Evolutionary conservation across 2,113 vertebrate species (phyloP), one percentile per base, ranked within the genome.

Genomic region (Prionailurus bengalensis): DNA sequence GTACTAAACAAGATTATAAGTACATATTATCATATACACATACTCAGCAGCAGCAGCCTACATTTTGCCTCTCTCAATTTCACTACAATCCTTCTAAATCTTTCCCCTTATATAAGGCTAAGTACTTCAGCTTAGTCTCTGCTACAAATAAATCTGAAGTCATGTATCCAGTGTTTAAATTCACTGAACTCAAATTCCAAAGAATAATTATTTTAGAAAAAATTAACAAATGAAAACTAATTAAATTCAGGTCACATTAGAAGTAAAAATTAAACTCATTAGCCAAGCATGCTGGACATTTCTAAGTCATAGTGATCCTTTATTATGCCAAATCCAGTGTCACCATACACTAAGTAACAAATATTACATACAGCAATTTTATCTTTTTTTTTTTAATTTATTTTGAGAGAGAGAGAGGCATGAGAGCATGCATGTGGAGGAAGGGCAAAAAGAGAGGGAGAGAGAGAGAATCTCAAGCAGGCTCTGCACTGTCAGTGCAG

Each of bases 261-360:
- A 85, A 93, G 58, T 93, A 90, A 95, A 97, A 48, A 63, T 65
- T 88, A 92, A 96, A 94, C 80, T 51, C 13, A 76, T 68, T 80
- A 61, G n/a, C 51, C 63, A 89, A 91, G 76, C 21, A 93, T 16
- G 10, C 19, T 84, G 12, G 25, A 83, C 87, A 88, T 63, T 80
- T 71, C 36, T 74, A 91, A 96, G 76, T 53, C 65, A 66, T 1
- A 27, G 25, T 51, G 58, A 83, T 51, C 65, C 36, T 90, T 84
- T 63, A 68, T 65, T 79, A 82, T 15, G 68, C 65, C 71, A 92
- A 94, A 92, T 7, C 51, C 42, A 83, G 48, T 55, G 42, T 73
- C 23, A 90, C 68, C 42, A 83, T 17, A 93, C 51, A 45, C 39
- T 66, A 83, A 73, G 48, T 78, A 81, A 78, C 25, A 79, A 96